Evolutionary conservation across 1,140 invertebrate species (phyloP).

Genomic region (Vanessa tameamea): DNA sequence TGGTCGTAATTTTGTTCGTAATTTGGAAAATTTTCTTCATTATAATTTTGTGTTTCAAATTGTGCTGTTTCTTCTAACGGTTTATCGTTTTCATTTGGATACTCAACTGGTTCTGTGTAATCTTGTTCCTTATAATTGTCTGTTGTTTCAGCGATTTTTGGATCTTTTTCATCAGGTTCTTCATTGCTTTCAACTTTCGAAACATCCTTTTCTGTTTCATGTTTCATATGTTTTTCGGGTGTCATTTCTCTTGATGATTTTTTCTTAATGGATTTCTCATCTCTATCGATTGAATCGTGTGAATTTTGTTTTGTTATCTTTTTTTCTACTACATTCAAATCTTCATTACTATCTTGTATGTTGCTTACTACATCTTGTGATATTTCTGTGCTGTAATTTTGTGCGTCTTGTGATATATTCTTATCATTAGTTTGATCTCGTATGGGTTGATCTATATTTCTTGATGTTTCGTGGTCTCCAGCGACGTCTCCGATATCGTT

Average conservation of each 20-base stretch:
- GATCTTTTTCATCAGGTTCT: conserved; percentile 22
- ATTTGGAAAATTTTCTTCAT: conserved; percentile 40
- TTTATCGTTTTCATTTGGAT: conserved; percentile 25
- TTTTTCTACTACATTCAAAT: conserved; percentile 17
- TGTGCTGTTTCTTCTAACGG: conserved; percentile 42
- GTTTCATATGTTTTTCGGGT: conserved; percentile 10
- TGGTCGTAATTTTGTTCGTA: conserved; percentile 55
- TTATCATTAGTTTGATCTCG: neutral
- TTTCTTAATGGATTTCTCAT: conserved; percentile 17
- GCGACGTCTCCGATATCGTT: conserved; percentile 34
- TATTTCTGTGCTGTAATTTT: conserved; percentile 22
- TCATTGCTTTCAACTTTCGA: conserved; percentile 13
- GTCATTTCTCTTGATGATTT: conserved; percentile 30
- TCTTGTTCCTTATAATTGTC: conserved; percentile 27
- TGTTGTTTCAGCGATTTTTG: conserved; percentile 30
- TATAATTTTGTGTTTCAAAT: conserved; percentile 46
- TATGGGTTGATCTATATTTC: conserved; percentile 12
- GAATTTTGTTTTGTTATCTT: conserved; percentile 35
- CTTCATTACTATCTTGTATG: conserved; percentile 9
- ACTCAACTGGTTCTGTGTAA: conserved; percentile 26
- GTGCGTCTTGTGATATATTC: conserved; percentile 8
- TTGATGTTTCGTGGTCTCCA: conserved; percentile 33
- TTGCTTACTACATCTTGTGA: conserved; percentile 3
- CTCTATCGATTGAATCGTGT: conserved; percentile 20
- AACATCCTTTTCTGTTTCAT: neutral